Evolutionary conservation across 2,888 invertebrate species (phyloP).

Genomic region (Eristalis pertinax): DNA sequence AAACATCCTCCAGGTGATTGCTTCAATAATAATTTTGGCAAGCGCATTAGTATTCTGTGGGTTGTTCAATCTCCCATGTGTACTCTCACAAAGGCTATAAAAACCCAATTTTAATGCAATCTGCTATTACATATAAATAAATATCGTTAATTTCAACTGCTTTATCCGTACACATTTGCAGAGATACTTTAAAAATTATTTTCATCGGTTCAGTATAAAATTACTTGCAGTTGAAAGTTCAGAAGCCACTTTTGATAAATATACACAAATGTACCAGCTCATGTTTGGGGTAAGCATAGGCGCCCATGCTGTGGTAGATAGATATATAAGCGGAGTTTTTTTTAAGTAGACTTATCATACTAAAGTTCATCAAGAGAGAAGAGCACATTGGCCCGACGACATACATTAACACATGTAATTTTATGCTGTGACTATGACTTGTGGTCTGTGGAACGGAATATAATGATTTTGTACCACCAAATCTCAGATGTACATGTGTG

Average conservation of each 20-base stretch:
- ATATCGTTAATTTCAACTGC: slow-evolving; percentile 1
- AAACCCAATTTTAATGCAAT: slow-evolving; percentile 8
- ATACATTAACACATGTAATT: too few relatives aligned
- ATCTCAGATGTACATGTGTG: neutral
- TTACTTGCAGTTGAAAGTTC: neutral
- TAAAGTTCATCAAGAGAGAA: neutral
- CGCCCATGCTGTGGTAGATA: too few relatives aligned
- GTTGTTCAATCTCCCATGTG: neutral
- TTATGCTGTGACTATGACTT: neutral
- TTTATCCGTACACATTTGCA: neutral
- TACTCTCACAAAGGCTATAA: neutral
- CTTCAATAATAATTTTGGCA: slow-evolving; percentile 31
- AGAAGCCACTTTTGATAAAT: neutral
- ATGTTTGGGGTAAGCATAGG: too few relatives aligned
- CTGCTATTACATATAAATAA: slow-evolving; percentile 5
- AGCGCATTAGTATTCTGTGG: slow-evolving; percentile 16
- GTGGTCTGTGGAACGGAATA: neutral
- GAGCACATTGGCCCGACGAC: too few relatives aligned
- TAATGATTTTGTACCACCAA: neutral
- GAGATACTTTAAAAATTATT: too few relatives aligned
- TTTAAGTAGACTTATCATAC: too few relatives aligned
- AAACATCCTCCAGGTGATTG: slow-evolving; percentile 53
- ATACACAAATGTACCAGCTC: neutral
- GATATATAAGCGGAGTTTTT: too few relatives aligned
- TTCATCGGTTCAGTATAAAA: too few relatives aligned